Percentiles rank a stretch among this genome's conserved stretches.
phyloP scores from a whole-genome alignment of 1,140 invertebrate species.

The Laupala kohalensis region DNA sequence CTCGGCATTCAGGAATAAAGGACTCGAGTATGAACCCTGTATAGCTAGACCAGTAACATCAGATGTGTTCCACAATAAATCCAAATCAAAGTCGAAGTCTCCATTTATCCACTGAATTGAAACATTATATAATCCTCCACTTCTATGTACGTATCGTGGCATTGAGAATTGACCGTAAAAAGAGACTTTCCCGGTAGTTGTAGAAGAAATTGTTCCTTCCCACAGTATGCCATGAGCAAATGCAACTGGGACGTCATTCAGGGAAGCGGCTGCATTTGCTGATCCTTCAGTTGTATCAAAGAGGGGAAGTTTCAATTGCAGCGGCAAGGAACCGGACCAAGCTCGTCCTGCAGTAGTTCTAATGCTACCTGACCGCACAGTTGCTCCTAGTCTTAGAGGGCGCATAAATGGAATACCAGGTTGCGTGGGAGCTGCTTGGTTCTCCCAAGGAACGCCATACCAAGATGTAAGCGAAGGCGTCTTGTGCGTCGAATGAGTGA shows the following conservation, averaged over 20 bases:
- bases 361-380: not conserved
- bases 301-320: not conserved
- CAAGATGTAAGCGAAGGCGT: not conserved
- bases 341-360: not conserved
- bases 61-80: not conserved
- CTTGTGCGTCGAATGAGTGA: not conserved
- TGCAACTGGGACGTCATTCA: not conserved
- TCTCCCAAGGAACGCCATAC: too few species aligned
- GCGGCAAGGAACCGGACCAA: not conserved
- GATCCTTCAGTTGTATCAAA: not conserved
- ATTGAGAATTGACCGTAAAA: not conserved
- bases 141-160: not conserved
- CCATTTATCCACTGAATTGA: conserved; percentile 5
- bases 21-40: not conserved
- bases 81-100: not conserved
- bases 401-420: not conserved
- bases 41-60: not conserved
- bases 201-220: not conserved
- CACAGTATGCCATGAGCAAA: not conserved
- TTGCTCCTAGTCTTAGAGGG: not conserved
- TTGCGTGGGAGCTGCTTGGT: not conserved
- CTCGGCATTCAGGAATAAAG: not conserved
- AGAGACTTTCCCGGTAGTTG: not conserved
- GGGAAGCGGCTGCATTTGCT: not conserved
- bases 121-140: not conserved